phyloP scores from a whole-genome alignment of 2,888 invertebrate genomes.

The Baccha elongata region DNA sequence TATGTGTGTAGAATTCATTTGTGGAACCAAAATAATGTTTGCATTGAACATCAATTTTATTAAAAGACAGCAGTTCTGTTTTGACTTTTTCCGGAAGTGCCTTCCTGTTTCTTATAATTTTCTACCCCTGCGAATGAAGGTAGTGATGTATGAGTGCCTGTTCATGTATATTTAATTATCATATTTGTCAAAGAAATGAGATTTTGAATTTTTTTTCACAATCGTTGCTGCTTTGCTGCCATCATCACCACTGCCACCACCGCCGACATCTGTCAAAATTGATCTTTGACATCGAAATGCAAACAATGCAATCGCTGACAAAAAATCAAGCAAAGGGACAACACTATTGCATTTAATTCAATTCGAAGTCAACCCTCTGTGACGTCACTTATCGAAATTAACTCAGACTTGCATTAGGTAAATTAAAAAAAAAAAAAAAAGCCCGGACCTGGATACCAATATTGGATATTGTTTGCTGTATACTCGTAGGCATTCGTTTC shows the following conservation, averaged over 20 bases:
- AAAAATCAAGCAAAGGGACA: constrained; percentile 46
- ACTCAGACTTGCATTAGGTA: constrained; percentile 60
- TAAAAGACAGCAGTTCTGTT: constrained; percentile 48
- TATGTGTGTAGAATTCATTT: constrained; percentile 52
- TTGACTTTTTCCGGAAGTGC: constrained; percentile 24
- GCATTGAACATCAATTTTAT: constrained; percentile 66
- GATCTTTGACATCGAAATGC: constrained; percentile 64
- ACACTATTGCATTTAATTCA: constrained; percentile 52
- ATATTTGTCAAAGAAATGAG: constrained; percentile 69
- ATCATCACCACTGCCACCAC: not conserved
- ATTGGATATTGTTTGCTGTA: not conserved
- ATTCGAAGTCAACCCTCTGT: constrained; percentile 49
- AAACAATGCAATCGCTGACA: constrained; percentile 58
- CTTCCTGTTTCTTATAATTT: not conserved
- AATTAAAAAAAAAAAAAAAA: constrained; percentile 59
- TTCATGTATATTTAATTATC: constrained; percentile 67
- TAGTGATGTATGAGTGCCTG: not conserved
- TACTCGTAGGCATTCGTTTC: constrained; percentile 40
- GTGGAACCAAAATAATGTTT: constrained; percentile 50
- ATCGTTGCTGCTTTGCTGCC: not conserved
- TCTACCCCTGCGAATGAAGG: not conserved
- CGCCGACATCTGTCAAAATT: constrained; percentile 67
- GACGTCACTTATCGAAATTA: constrained; percentile 56
- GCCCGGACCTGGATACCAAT: constrained; percentile 6
- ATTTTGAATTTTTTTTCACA: constrained; percentile 63